Base-by-base conservation (phyloP, 2,113 vertebrate genomes). In the Oreochromis aureus region DNA sequence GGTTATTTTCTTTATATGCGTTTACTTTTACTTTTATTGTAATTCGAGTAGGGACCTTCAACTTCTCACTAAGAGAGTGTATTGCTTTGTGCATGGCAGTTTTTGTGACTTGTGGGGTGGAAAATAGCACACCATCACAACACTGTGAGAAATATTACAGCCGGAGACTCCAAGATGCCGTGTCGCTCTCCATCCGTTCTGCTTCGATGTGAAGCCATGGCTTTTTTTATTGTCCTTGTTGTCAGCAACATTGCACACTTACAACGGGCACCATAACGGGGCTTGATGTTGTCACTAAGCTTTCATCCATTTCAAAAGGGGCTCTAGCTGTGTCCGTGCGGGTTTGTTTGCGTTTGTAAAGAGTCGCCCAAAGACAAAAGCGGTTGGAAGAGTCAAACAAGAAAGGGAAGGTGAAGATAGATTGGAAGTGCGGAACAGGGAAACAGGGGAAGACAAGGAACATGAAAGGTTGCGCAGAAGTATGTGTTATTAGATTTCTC, bases 91-190 rank as follows among this genome's bases (percentile, higher is more conserved):
- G 51, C 69, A 69, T 41, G 46, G 58, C n/a, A 59, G 66, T 79
- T 87, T 94, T 90, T 84, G 87, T 92, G 90, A 82, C 91, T 90
- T 87, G 76, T 94, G 90, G 73, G 91, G 90, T 95, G 92, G 95
- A 93, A 95, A 95, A 95, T 95, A 86, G 88, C 80, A 87, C 85
- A 66, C 71, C 88, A 90, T 94, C 91, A 84, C 88, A 89, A 88
- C 86, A 87, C 76, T 81, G 24, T 53, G 56, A 88, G 54, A 90
- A 92, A 93, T 91, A 92, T 93, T 92, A 90, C 88, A 86, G 85
- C 82, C 22, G 8, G 46, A 92, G 83, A 90, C 79, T 91, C 71
- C 22, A 63, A 86, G 79, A 88, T 87, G 84, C 83, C 80, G 53
- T 82, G 87, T 87, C 51, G 34, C 90, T 93, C 89, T 91, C 82